Percentiles rank a stretch among this genome's conserved stretches.
These are phyloP conservation scores for Toxonevra muliebris DNA, from an alignment of 2,888 invertebrate genomes.

Conservation along the genomic window DNA sequence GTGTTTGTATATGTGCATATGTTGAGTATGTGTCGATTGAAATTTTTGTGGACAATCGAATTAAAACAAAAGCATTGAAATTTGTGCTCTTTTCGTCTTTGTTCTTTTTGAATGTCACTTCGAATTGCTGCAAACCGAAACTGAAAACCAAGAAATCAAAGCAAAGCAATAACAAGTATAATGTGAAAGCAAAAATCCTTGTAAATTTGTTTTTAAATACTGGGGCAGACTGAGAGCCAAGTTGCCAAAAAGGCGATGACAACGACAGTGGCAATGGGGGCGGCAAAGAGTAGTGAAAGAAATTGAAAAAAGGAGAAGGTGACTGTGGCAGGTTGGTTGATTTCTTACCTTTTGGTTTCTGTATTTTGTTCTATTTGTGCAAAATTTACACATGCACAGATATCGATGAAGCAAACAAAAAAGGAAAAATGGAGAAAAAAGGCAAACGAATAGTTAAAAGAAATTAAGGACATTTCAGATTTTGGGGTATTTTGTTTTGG, in stretches of 20 bases:
- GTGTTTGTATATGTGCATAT: neutral
- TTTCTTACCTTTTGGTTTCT: conserved; percentile 14
- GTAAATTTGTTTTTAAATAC: neutral
- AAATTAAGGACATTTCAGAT: too few species aligned
- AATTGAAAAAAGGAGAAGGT: too few species aligned
- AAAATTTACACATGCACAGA: neutral
- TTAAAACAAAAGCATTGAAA: conserved; percentile 13
- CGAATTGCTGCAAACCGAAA: neutral
- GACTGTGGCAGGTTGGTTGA: neutral
- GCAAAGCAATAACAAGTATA: neutral
- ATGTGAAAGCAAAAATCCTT: neutral
- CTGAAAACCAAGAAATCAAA: neutral
- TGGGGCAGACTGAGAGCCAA: neutral
- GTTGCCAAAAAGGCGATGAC: neutral
- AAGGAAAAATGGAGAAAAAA: too few species aligned
- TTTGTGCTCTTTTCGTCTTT: neutral
- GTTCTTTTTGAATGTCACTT: conserved; percentile 14
- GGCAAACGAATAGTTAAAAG: too few species aligned
- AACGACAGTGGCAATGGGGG: neutral
- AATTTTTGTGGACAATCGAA: conserved; percentile 14
- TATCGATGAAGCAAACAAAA: too few species aligned
- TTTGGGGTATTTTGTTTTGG: too few species aligned
- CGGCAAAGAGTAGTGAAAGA: neutral
- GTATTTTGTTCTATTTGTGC: neutral
- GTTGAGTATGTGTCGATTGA: conserved; percentile 8